These are phyloP conservation scores for Oreochromis tanganicae DNA, from an alignment of 2,113 vertebrate species.

Conservation along the genomic window DNA sequence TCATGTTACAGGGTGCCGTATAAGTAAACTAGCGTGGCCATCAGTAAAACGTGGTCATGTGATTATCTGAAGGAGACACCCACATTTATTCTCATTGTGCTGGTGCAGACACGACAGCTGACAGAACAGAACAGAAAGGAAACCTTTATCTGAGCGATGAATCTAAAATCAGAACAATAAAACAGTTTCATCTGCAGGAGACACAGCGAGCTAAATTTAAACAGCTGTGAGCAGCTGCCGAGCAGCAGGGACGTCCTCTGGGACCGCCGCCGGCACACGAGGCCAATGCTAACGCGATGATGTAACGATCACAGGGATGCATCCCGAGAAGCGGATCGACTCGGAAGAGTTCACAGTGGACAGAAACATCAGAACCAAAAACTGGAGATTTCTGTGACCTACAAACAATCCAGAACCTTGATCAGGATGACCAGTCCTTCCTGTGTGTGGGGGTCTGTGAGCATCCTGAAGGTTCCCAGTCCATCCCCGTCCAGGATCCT, in stretches of 20 bases:
- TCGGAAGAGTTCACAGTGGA: background rate
- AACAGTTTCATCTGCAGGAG: background rate
- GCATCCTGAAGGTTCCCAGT: constrained; percentile 79
- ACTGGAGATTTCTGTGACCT: background rate
- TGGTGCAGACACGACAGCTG: background rate
- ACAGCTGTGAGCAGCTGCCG: background rate
- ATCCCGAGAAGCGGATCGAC: background rate
- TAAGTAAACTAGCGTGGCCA: background rate
- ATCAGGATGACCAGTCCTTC: constrained; percentile 81
- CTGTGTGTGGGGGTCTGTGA: constrained; percentile 81
- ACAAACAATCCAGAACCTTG: constrained; percentile 1
- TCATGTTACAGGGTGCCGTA: background rate
- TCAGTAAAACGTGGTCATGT: background rate
- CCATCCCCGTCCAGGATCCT: constrained; percentile 85
- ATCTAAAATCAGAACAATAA: background rate
- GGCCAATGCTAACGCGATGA: background rate
- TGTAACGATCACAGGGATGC: background rate
- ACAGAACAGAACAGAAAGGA: background rate
- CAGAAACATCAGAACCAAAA: background rate
- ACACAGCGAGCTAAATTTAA: background rate
- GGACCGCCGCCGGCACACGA: background rate
- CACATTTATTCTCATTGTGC: background rate
- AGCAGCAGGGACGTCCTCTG: background rate
- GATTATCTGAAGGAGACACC: background rate
- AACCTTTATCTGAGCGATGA: background rate